A percentile compares a stretch with the other conserved stretches of the same genome.
Evolutionary conservation across 2,113 vertebrate genomes (phyloP).

Genomic region (Oncorhynchus clarkii): DNA sequence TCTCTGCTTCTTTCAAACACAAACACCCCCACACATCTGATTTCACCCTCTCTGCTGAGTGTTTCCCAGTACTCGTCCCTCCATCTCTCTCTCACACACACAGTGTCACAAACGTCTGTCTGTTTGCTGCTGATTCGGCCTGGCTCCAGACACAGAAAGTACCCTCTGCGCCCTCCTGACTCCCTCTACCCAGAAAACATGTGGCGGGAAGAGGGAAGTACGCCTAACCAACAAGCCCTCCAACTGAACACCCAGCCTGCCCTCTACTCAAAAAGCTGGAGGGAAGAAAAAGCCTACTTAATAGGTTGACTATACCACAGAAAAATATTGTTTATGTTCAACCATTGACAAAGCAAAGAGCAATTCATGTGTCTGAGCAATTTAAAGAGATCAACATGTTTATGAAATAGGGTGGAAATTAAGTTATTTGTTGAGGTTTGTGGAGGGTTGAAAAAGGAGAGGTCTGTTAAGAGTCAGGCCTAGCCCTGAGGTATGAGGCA

Average conservation of each 20-base stretch:
- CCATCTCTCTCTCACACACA: slow-evolving; percentile 13
- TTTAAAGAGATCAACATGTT: too few species aligned
- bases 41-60: background rate
- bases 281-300: slow-evolving; percentile 6
- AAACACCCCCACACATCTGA: background rate
- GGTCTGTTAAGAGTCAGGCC: too few species aligned
- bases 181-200: slow-evolving; percentile 39
- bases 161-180: slow-evolving; percentile 44
- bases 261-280: slow-evolving; percentile 54
- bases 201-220: slow-evolving; percentile 42
- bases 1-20: background rate
- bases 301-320: background rate
- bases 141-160: slow-evolving; percentile 48
- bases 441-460: too few species aligned
- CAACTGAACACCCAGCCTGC: slow-evolving; percentile 45
- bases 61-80: slow-evolving; percentile 3
- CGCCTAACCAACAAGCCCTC: slow-evolving; percentile 40
- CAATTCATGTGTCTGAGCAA: too few species aligned
- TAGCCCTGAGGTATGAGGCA: too few species aligned
- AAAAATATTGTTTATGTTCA: background rate
- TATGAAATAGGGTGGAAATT: too few species aligned
- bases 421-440: too few species aligned
- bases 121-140: slow-evolving; percentile 42
- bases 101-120: slow-evolving; percentile 27
- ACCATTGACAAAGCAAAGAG: background rate